These are phyloP conservation scores for Zelostemma sp. DNA, from an alignment of 1,140 invertebrate genomes.

Conservation along the genomic window DNA sequence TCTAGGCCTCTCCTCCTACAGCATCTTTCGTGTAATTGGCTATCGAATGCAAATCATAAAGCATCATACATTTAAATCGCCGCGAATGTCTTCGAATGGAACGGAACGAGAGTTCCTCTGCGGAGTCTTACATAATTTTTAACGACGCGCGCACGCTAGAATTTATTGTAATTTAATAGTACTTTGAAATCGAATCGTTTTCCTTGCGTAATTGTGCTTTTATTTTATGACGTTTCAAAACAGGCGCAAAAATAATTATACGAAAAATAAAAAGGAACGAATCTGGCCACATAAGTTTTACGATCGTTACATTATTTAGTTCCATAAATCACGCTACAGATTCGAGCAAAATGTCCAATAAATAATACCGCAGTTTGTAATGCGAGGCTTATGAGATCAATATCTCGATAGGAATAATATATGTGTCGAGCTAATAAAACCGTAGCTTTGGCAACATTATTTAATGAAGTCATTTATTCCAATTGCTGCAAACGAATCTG, in stretches of 20 bases:
- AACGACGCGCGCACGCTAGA: conserved; percentile 5
- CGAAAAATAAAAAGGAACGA: background rate
- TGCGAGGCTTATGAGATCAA: conserved; percentile 10
- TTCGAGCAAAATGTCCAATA: conserved; percentile 1
- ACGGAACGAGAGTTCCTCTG: conserved; percentile 21
- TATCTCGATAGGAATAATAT: conserved; percentile 12
- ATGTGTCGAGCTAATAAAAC: conserved; percentile 22
- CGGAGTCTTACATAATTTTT: conserved; percentile 13
- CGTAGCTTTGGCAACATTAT: conserved; percentile 20
- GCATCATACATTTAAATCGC: conserved; percentile 41
- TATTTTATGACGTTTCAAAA: background rate
- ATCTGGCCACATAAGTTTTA: background rate
- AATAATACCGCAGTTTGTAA: background rate
- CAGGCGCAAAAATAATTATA: background rate
- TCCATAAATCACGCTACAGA: background rate
- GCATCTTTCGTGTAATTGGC: conserved; percentile 32
- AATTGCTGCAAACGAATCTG: conserved; percentile 9
- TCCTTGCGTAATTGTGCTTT: background rate
- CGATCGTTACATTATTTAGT: background rate
- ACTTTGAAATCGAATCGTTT: background rate
- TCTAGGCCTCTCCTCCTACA: conserved; percentile 21
- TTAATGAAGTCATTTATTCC: conserved; percentile 25
- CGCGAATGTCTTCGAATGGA: conserved; percentile 30
- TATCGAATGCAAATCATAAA: conserved; percentile 49
- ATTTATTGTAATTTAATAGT: background rate